Percentiles rank a stretch among this genome's conserved stretches.
These are phyloP conservation scores for Cynodonichthys magdalenae DNA, from an alignment of 2,797 vertebrate species.

Conservation along the genomic window DNA sequence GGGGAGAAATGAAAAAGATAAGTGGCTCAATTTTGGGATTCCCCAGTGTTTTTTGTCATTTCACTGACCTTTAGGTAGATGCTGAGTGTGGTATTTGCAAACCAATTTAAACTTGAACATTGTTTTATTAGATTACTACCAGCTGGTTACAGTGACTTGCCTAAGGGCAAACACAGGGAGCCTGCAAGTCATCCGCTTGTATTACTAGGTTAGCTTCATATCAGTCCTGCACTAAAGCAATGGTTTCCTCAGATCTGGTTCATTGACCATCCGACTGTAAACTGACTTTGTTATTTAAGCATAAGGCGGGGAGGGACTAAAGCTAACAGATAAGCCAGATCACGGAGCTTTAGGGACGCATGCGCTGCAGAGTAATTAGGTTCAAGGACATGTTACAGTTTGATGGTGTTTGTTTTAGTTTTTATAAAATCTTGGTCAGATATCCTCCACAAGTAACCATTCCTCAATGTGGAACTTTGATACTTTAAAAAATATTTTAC, in stretches of 20 bases:
- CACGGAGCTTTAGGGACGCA: constrained; percentile 65
- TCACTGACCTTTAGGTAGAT: neutral
- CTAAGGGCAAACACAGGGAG: constrained; percentile 1
- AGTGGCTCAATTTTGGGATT: constrained; percentile 1
- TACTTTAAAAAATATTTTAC: neutral
- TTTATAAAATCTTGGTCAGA: constrained; percentile 7
- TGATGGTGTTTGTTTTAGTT: constrained; percentile 34
- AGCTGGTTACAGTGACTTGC: constrained; percentile 13
- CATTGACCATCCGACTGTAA: constrained; percentile 70
- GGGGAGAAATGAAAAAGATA: constrained; percentile 1
- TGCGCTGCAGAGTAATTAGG: constrained; percentile 76
- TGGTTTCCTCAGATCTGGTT: constrained; percentile 53
- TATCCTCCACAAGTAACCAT: neutral
- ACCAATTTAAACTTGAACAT: neutral
- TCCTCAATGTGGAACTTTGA: neutral
- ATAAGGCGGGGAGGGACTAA: constrained; percentile 75
- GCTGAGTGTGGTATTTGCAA: neutral
- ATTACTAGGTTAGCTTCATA: constrained; percentile 53
- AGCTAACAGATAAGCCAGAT: constrained; percentile 82
- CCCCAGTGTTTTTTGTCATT: neutral
- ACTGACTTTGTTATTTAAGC: constrained; percentile 76
- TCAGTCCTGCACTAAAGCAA: constrained; percentile 24
- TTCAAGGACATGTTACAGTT: constrained; percentile 78
- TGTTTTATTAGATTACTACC: neutral
- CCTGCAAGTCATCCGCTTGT: constrained; percentile 27